Base-by-base conservation (phyloP, 2,113 vertebrate genomes). In the Gnathonemus echidnorhynchus region DNA sequence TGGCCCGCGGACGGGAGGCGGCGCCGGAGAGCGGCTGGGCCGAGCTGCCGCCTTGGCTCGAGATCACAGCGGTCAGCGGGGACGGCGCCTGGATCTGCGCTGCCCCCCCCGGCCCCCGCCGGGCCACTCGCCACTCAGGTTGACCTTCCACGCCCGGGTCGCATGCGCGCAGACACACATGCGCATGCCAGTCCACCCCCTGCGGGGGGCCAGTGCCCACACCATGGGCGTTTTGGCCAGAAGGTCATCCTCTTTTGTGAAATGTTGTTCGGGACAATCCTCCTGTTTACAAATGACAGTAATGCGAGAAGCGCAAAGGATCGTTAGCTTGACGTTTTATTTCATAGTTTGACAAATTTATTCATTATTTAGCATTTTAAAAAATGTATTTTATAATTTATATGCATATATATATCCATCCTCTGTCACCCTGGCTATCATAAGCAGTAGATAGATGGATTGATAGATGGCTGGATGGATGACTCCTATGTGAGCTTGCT, bases 1-100 rank as follows among this genome's bases (percentile, higher is more conserved):
- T 96, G 96, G 96, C 95, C 49, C 1, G 89, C 7, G 91, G 95
- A 95, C 94, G 95, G 95, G 95, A 96, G 93, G 95, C 93, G 93
- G 94, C 90, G 92, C 93, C 93, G 95, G 93, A 94, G 95, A 95
- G 95, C 93, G 92, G 94, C 93, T 93, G 94, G 92, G 93, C 94
- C 93, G 94, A 95, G 94, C 94, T 91, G 93, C 92, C 92, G 92
- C 45, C 94, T 96, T 96, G 96, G 96, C 95, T 92, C 8, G 88
- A 95, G 95, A 96, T 96, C 96, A 96, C 93, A 96, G 95, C 91
- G 92, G 94, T 95, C 95, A 95, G 94, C 93, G 90, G 94, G 95
- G 95, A 96, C 93, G 89, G 88, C 3, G 56, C 88, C 91, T 95
- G 95, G 95, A 94, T 92, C 50, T 91, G 89, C 90, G 89, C 91